Base-by-base conservation (phyloP, 2,113 vertebrate species). In the Anoplopoma fimbria region DNA sequence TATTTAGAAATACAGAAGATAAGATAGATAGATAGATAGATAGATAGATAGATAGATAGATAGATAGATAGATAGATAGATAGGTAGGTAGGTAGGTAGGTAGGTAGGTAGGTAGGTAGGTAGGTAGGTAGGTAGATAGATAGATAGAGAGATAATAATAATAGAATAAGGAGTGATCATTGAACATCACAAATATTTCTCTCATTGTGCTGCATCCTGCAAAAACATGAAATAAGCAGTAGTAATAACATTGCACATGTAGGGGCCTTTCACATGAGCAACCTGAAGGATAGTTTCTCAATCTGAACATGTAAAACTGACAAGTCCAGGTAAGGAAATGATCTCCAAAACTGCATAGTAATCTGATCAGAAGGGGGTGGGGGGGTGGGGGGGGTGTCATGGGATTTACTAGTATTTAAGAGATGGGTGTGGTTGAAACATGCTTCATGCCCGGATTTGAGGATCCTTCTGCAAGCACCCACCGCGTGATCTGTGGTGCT, bases 401-500 rank as follows among this genome's bases (percentile, higher is more conserved):
- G 69, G 71, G 78, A 70, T 73, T 88, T 89, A 89, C 61, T 83
- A 84, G 87, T 87, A 86, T 83, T 85, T 78, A 79, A 80, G 60
- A 88, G 89, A 92, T 94, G 93, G 93, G 93, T 94, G 95, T 94
- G 94, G 95, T 93, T 88, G 87, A 86, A 83, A 86, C 84, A 82
- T 81, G 86, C 87, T 86, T 87, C 68, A 68, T 71, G 79, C 62
- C 71, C 71, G 69, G 69, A 72, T 88, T 70, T 82, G 75, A 91
- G 77, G 86, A 91, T 84, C 78, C 82, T 90, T 81, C 72, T 73
- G 74, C 65, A 82, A 84, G 57, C 79, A 65, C 72, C 81, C 81
- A 90, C 87, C 88, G 82, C 77, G 82, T 87, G 92, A 87, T 85
- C 89, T 47, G 65, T n/a, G 31, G 60, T 79, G 79, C 61, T 72